Evolutionary conservation across 1,140 invertebrate genomes (phyloP), one percentile per base, ranked within the genome.

Genomic region (Monomorium pharaonis): DNA sequence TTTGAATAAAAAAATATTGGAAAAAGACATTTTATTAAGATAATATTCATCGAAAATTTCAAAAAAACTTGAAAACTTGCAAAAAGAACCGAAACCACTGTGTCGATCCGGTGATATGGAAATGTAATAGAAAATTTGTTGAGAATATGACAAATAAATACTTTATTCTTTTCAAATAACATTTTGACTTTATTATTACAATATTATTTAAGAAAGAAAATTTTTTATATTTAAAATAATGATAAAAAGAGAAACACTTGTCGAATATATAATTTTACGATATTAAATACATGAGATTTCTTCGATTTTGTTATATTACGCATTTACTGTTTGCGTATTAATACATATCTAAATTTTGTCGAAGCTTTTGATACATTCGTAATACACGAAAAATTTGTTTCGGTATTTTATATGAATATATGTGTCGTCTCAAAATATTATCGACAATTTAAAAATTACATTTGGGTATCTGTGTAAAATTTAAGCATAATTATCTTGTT

Each of bases 371-470:
- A 33, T 14, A 51, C 3, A 10, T 69, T 27, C 16, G 63, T 9
- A 18, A 56, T n/a, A n/a, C n/a, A n/a, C n/a, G n/a, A 33, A 81
- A 80, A 56, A 81, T 51, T 54, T 24, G 21, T 54, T 65, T 51
- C 14, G n/a, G n/a, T n/a, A n/a, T n/a, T 44, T 21, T 56, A 16
- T 70, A n/a, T 81, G 7, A 37, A 7, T 0, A 37, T 37, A 7
- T 37, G 3, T 37, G 4, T 6, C 37, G 7, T 37, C 37, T 37
- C 37, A 5, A 37, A 37, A 7, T 37, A 37, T 37, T 37, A 37
- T 7, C 37, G 7, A 37, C 4, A 37, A 37, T 37, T 37, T 2
- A 3, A 37, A 37, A 37, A 37, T 37, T 37, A 37, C 7, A 37
- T 37, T 37, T 7, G 4, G 7, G 3, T 37, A 37, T 37, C 37